Conservation (phyloP, 2,888 invertebrate genomes). For the Drosophila acutilabella region DNA sequence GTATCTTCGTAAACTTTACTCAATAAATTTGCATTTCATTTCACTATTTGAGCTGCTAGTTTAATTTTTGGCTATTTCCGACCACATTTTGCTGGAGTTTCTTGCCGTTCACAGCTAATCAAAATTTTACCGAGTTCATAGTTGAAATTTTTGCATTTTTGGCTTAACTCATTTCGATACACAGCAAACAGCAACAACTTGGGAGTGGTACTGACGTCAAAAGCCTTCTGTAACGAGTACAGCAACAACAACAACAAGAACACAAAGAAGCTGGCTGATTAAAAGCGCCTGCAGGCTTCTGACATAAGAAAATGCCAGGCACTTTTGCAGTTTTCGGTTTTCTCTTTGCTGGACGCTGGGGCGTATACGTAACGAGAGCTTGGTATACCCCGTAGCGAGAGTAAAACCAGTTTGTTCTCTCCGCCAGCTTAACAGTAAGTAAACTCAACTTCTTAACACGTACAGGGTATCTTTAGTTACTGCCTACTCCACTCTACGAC, state of each 20-base stretch:
- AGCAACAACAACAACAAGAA: constrained; percentile 13
- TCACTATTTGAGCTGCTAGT: no score
- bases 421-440: no score
- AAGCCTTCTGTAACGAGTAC: constrained; percentile 34
- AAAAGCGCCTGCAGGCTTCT: constrained; percentile 46
- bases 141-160: constrained; percentile 25
- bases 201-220: constrained; percentile 47
- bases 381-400: neutral
- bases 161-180: constrained; percentile 21
- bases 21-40: no score
- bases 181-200: constrained; percentile 13
- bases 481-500: neutral
- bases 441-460: no score
- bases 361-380: constrained; percentile 51
- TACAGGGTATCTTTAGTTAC: no score
- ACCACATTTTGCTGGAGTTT: no score
- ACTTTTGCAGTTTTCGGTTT: constrained; percentile 15
- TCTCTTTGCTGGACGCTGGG: constrained; percentile 12
- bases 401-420: neutral
- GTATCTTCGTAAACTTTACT: no score
- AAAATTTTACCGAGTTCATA: constrained; percentile 18
- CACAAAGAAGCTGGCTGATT: constrained; percentile 48
- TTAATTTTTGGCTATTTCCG: neutral
- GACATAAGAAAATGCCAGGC: constrained; percentile 43
- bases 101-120: constrained; percentile 4